Percentiles rank a stretch among this genome's conserved stretches.
phyloP scores from a whole-genome alignment of 1,140 invertebrate genomes.

The Psilanteris sp. region DNA sequence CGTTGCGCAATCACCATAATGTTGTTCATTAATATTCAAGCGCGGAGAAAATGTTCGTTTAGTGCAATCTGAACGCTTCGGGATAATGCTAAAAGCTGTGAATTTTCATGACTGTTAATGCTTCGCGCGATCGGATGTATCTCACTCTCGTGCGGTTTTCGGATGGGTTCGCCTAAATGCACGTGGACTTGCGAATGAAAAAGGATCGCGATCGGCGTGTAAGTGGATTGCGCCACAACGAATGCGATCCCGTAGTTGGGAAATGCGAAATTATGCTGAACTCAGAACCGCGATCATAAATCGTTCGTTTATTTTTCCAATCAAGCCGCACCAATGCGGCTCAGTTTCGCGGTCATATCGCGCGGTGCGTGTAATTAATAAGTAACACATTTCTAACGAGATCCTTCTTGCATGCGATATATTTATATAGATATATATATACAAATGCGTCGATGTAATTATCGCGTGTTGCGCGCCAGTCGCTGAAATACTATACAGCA shows the following conservation, averaged over 20 bases:
- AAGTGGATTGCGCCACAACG: too few species aligned
- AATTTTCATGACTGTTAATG: constrained; percentile 48
- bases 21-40: constrained; percentile 34
- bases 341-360: constrained; percentile 8
- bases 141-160: too few species aligned
- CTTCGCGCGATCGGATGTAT: constrained; percentile 18
- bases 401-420: constrained; percentile 24
- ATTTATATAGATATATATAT: too few species aligned
- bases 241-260: too few species aligned
- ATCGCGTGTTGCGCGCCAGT: neutral
- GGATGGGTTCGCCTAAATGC: constrained; percentile 12
- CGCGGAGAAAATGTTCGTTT: neutral
- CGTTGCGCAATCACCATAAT: constrained; percentile 1
- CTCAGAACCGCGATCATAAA: constrained; percentile 14
- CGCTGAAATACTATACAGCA: constrained; percentile 1
- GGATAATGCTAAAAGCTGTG: constrained; percentile 31
- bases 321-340: neutral
- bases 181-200: constrained; percentile 22
- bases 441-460: constrained; percentile 19
- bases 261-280: constrained; percentile 29
- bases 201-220: too few species aligned
- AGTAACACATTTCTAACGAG: constrained; percentile 33
- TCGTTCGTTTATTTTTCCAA: constrained; percentile 28
- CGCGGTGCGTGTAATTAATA: constrained; percentile 28
- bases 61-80: constrained; percentile 6